Conservation (phyloP, 2,797 vertebrate genomes). For the Enteromius anoplus region DNA sequence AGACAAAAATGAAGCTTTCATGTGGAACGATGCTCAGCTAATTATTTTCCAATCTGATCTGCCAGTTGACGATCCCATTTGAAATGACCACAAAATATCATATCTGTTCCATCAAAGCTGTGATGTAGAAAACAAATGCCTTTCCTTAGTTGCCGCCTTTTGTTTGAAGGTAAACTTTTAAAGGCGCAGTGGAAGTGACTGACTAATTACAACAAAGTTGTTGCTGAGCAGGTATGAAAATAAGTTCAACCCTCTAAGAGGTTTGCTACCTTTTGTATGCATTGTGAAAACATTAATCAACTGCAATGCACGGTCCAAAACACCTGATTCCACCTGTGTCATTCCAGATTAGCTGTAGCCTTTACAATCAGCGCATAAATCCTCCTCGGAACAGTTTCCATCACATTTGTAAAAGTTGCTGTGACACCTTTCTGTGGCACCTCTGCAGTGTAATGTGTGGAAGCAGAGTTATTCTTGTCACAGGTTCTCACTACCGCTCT, state of each 20-base stretch:
- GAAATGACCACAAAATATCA: slow-evolving; percentile 36
- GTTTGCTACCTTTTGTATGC: slow-evolving; percentile 41
- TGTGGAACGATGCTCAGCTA: slow-evolving; percentile 33
- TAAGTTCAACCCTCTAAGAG: slow-evolving; percentile 41
- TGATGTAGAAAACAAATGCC: slow-evolving; percentile 8
- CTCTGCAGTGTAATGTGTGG: slow-evolving; percentile 49
- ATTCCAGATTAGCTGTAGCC: slow-evolving; percentile 47
- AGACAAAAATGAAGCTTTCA: slow-evolving; percentile 39
- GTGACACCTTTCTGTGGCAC: slow-evolving; percentile 54
- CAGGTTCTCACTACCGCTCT: slow-evolving; percentile 46
- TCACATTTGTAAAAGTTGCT: slow-evolving; percentile 60
- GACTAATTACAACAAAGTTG: slow-evolving; percentile 39
- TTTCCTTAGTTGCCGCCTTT: neutral
- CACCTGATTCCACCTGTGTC: slow-evolving; percentile 58
- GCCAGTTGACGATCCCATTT: slow-evolving; percentile 24
- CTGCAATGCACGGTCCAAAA: slow-evolving; percentile 52
- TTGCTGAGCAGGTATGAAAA: slow-evolving; percentile 55
- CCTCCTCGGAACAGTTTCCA: slow-evolving; percentile 54
- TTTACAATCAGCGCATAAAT: slow-evolving; percentile 50
- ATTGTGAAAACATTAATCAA: slow-evolving; percentile 60
- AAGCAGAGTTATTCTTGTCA: slow-evolving; percentile 56
- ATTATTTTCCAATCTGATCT: slow-evolving; percentile 46
- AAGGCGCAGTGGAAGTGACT: neutral
- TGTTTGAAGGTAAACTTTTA: slow-evolving; percentile 24
- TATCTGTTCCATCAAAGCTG: slow-evolving; percentile 8